phyloP scores from a whole-genome alignment of 2,797 vertebrate species.

The Eulemur coronatus region DNA sequence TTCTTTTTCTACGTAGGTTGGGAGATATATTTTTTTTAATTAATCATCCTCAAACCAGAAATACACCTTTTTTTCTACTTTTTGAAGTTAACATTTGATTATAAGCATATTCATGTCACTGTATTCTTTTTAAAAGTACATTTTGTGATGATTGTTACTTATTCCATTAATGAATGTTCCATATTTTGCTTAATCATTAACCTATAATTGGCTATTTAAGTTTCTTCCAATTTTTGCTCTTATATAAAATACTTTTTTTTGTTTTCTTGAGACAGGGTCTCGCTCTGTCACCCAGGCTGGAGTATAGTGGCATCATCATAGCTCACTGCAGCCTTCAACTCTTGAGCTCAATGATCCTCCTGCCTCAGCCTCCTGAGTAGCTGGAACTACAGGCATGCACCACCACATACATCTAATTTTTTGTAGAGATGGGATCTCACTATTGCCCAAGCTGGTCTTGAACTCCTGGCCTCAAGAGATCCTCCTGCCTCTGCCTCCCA shows the following conservation, averaged over 20 bases:
- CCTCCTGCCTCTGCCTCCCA: background rate
- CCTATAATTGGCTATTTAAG: background rate
- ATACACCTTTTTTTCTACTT: background rate
- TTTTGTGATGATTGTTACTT: background rate
- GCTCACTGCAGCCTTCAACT: background rate
- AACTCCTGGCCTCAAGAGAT: background rate
- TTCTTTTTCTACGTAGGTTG: background rate
- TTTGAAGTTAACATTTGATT: background rate
- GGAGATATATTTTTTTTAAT: background rate
- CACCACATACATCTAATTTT: background rate
- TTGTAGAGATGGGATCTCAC: background rate
- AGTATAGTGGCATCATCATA: background rate
- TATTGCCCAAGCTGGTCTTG: background rate
- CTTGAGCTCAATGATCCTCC: background rate
- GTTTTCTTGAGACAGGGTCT: background rate
- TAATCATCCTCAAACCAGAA: background rate
- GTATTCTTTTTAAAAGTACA: background rate
- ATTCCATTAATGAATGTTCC: background rate
- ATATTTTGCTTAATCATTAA: constrained; percentile 21
- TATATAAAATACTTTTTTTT: background rate
- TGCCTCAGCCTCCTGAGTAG: background rate
- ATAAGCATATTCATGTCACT: background rate
- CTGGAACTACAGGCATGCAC: background rate
- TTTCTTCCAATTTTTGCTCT: background rate
- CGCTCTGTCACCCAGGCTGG: background rate